phyloP scores from a whole-genome alignment of 2,113 vertebrate genomes.

The Lepus europaeus region DNA sequence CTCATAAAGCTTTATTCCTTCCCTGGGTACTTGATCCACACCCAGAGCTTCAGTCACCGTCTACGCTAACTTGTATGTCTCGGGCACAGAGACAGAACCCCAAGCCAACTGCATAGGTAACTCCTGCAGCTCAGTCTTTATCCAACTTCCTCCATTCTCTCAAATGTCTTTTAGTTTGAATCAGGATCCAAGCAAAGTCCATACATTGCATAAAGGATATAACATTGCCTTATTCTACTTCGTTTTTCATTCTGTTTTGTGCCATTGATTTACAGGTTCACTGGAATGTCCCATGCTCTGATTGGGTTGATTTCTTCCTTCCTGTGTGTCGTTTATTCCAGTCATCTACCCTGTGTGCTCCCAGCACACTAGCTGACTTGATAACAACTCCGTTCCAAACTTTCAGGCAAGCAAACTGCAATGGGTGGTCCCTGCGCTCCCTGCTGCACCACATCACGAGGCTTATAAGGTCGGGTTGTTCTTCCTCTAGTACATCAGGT shows the following conservation, averaged over 20 bases:
- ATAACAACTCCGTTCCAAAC: neutral
- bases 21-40: neutral
- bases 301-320: neutral
- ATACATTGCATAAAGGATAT: neutral
- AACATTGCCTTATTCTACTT: neutral
- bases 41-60: neutral
- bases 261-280: neutral
- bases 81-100: neutral
- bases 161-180: neutral
- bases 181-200: neutral
- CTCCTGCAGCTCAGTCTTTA: neutral
- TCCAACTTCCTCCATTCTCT: neutral
- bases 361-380: neutral
- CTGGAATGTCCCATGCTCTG: neutral
- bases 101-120: neutral
- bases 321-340: neutral
- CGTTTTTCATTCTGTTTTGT: neutral
- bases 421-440: neutral
- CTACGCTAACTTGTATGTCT: fast-evolving
- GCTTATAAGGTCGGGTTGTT: neutral
- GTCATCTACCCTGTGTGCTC: neutral
- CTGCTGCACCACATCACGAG: neutral
- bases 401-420: neutral
- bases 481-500: neutral
- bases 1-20: neutral